A percentile compares a stretch with the other conserved stretches of the same genome.
These are phyloP conservation scores for Leptinotarsa tumamoca DNA, from an alignment of 2,888 invertebrate genomes.

Conservation along the genomic window DNA sequence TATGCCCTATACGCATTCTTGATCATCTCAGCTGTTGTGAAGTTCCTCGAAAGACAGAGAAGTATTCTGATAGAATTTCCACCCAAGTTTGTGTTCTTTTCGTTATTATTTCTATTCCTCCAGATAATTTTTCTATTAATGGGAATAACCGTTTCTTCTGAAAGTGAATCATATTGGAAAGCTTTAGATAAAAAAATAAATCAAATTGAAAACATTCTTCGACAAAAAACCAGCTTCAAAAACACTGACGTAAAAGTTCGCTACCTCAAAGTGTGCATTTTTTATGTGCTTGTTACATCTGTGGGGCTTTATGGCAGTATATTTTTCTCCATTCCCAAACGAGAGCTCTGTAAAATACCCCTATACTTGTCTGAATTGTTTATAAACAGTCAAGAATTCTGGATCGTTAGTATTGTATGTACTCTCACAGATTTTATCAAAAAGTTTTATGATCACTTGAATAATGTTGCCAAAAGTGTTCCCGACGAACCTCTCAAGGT, in stretches of 20 bases:
- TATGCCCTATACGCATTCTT: background rate
- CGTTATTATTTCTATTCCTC: background rate
- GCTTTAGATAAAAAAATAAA: background rate
- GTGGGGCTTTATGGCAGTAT: background rate
- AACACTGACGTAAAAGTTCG: background rate
- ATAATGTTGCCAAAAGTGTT: background rate
- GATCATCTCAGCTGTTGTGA: background rate
- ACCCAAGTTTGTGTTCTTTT: background rate
- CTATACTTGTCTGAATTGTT: background rate
- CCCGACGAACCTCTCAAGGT: no score
- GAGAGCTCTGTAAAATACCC: background rate
- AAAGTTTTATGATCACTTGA: background rate
- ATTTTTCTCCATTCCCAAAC: background rate
- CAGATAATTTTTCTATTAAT: background rate
- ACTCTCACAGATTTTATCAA: background rate
- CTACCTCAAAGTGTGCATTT: background rate
- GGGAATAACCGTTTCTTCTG: background rate
- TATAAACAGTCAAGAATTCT: background rate
- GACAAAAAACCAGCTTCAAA: background rate
- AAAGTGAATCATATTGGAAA: background rate
- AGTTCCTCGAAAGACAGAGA: background rate
- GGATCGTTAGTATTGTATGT: background rate
- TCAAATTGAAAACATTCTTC: background rate
- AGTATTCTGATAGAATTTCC: background rate
- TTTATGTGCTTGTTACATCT: background rate